These are phyloP conservation scores for Callithrix jacchus DNA, from an alignment of 2,113 vertebrate species.

Conservation along the genomic window DNA sequence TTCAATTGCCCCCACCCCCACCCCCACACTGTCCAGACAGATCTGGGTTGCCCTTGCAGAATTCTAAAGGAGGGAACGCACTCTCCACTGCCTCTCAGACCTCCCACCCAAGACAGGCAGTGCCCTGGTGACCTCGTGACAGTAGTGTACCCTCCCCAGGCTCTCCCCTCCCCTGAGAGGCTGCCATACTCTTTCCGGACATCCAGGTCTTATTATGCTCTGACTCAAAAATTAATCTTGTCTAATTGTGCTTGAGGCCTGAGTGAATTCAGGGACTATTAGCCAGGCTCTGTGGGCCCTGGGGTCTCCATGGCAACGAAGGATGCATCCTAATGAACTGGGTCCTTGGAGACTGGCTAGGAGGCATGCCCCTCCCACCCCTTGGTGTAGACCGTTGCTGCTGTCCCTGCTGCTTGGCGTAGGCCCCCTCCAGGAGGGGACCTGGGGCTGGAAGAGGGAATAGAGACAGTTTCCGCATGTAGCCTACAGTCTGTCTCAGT, in stretches of 20 bases:
- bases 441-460: background rate
- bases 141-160: background rate
- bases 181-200: slow-evolving; percentile 56
- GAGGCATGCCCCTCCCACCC: background rate
- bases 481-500: background rate
- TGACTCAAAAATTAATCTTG: slow-evolving; percentile 58
- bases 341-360: slow-evolving; percentile 38
- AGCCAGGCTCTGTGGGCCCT: background rate
- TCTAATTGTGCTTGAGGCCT: slow-evolving; percentile 68
- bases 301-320: slow-evolving; percentile 52
- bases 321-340: slow-evolving; percentile 66
- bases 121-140: slow-evolving; percentile 44
- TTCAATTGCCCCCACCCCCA: background rate
- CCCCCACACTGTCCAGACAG: background rate
- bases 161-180: background rate
- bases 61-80: background rate
- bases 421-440: background rate
- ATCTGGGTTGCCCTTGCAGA: background rate
- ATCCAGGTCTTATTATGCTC: slow-evolving; percentile 62
- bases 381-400: background rate
- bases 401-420: background rate
- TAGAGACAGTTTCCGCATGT: background rate
- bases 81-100: background rate
- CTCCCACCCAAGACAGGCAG: background rate
- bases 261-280: slow-evolving; percentile 60